phyloP scores from a whole-genome alignment of 2,888 invertebrate genomes.

The Bibio marci region DNA sequence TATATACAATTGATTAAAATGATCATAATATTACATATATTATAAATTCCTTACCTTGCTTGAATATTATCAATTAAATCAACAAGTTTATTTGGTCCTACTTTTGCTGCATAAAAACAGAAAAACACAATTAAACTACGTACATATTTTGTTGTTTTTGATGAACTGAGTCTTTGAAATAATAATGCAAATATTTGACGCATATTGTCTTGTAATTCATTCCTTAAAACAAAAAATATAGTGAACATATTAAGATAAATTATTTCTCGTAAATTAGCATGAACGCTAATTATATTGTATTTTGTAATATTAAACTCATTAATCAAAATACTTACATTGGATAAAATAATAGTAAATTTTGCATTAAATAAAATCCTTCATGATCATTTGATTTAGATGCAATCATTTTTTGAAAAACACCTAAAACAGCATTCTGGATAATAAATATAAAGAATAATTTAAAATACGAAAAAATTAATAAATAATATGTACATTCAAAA shows the following conservation, averaged over 20 bases:
- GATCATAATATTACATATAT: no score
- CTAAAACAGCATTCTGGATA: slow-evolving; percentile 59
- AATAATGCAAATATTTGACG: slow-evolving; percentile 80
- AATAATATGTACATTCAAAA: slow-evolving; percentile 1
- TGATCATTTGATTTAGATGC: slow-evolving; percentile 91
- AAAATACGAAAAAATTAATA: slow-evolving; percentile 3
- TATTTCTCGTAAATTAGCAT: no score
- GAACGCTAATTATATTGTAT: no score
- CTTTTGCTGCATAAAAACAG: slow-evolving; percentile 66
- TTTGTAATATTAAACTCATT: not conserved
- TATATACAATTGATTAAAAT: no score
- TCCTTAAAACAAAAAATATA: slow-evolving; percentile 29
- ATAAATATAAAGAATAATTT: slow-evolving; percentile 1
- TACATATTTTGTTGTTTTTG: slow-evolving; percentile 91
- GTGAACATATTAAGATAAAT: no score
- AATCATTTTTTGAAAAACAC: slow-evolving; percentile 92
- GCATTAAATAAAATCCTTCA: slow-evolving; percentile 85
- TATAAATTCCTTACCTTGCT: slow-evolving; percentile 35
- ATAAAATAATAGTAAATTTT: slow-evolving; percentile 67
- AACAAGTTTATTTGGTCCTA: slow-evolving; percentile 57
- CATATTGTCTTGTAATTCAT: slow-evolving; percentile 54
- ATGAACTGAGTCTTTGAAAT: slow-evolving; percentile 83
- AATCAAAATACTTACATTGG: slow-evolving; percentile 45
- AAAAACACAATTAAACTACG: slow-evolving; percentile 83
- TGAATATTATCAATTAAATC: slow-evolving; percentile 75